Evolutionary conservation across 1,140 invertebrate species (phyloP).

Genomic region (Drosophila serrata): DNA sequence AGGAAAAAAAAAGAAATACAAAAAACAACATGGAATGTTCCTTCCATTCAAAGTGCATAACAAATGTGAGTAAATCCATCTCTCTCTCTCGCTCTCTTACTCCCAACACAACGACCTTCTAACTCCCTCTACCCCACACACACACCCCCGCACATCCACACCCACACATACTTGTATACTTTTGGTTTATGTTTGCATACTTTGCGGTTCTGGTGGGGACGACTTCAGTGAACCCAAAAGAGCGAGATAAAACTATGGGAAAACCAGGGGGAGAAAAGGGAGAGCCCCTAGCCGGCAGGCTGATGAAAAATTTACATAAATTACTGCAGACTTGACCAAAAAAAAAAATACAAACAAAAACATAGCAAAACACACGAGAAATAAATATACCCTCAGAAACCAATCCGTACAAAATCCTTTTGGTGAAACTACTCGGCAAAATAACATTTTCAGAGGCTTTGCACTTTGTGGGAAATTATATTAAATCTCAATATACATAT

Average conservation of each 20-base stretch:
- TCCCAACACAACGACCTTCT: background rate
- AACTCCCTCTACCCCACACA: background rate
- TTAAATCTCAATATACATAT: too few relatives aligned
- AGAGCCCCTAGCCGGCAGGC: background rate
- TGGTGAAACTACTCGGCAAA: background rate
- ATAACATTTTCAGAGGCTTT: background rate
- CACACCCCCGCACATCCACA: background rate
- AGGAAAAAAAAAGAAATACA: background rate
- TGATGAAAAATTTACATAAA: conserved; percentile 62
- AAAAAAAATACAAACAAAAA: conserved; percentile 2
- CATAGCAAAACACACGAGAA: conserved; percentile 1
- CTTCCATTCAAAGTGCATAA: conserved; percentile 56
- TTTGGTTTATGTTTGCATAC: conserved; percentile 53
- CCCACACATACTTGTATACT: conserved; percentile 10
- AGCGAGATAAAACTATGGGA: conserved; percentile 26
- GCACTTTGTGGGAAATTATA: too few relatives aligned
- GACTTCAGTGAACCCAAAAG: conserved; percentile 31
- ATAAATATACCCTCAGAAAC: conserved; percentile 13
- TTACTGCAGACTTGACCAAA: conserved; percentile 36
- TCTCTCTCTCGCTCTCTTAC: conserved; percentile 7
- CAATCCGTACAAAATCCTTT: background rate
- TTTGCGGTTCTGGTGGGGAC: conserved; percentile 38
- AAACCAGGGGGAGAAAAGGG: background rate
- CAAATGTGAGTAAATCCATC: conserved; percentile 46
- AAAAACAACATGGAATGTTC: conserved; percentile 21